These are phyloP conservation scores for Drosophila mimica DNA, from an alignment of 2,888 invertebrate genomes.

Conservation along the genomic window DNA sequence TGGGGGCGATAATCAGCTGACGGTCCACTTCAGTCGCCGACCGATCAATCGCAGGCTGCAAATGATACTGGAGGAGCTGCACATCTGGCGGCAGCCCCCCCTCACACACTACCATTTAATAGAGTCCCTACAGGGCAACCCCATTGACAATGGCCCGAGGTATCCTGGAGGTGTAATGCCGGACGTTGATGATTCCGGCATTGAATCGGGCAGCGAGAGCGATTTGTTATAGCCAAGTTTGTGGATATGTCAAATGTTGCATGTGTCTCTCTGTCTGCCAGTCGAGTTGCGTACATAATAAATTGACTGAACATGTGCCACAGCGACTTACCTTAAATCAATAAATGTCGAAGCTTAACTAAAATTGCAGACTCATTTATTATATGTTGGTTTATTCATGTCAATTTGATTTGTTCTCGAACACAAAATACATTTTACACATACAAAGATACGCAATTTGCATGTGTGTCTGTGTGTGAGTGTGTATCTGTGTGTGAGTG, in stretches of 20 bases:
- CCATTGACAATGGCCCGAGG: background rate
- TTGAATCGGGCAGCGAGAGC: slow-evolving; percentile 68
- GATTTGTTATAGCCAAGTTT: slow-evolving; percentile 35
- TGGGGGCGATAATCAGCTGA: slow-evolving; percentile 69
- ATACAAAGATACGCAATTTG: slow-evolving; percentile 34
- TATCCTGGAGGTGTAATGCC: background rate
- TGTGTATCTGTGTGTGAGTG: slow-evolving; percentile 6
- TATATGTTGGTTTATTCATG: slow-evolving; percentile 71
- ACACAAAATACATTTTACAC: slow-evolving; percentile 58
- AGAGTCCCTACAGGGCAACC: background rate
- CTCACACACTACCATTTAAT: background rate
- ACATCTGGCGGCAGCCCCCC: slow-evolving; percentile 21
- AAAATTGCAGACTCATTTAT: slow-evolving; percentile 51
- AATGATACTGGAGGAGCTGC: slow-evolving; percentile 28
- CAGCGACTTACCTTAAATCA: slow-evolving; percentile 11
- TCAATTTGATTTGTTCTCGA: slow-evolving; percentile 62
- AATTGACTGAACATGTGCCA: slow-evolving; percentile 38
- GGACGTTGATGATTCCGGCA: slow-evolving; percentile 62
- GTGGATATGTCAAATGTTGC: background rate
- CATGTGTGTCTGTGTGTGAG: background rate
- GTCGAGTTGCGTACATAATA: slow-evolving; percentile 42
- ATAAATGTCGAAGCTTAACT: slow-evolving; percentile 3
- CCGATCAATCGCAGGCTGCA: slow-evolving; percentile 34
- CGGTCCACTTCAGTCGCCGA: slow-evolving; percentile 15
- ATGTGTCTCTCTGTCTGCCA: background rate